Conservation (phyloP, 2,888 invertebrate genomes). For the Camponotus fellah region DNA sequence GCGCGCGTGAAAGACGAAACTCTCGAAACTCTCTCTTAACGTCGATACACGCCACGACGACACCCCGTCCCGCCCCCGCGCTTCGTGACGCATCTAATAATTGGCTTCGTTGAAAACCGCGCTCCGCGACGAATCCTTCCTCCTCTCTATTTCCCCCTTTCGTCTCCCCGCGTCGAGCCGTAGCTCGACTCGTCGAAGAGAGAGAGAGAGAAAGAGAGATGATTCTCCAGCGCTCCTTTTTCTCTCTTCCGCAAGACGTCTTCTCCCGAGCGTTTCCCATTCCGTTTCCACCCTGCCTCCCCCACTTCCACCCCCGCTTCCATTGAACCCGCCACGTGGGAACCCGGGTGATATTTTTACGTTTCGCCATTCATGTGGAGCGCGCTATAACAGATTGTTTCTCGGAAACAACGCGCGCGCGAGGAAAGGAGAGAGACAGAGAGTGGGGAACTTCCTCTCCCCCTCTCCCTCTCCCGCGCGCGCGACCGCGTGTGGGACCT, state of each 20-base stretch:
- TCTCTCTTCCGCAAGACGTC: conserved; percentile 33
- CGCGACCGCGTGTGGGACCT: conserved; percentile 60
- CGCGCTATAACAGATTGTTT: conserved; percentile 85
- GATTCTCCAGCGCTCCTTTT: conserved; percentile 52
- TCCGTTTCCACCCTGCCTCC: conserved; percentile 51
- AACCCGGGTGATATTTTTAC: conserved; percentile 84
- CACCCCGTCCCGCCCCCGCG: conserved; percentile 53
- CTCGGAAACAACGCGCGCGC: conserved; percentile 80
- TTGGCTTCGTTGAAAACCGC: conserved; percentile 86
- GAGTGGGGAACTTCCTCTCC: neutral
- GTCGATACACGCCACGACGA: conserved; percentile 63
- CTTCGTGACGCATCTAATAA: conserved; percentile 84
- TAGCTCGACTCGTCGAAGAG: neutral
- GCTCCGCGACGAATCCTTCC: conserved; percentile 85
- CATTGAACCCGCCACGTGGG: conserved; percentile 84
- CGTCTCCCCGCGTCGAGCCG: conserved; percentile 52
- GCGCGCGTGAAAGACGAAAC: conserved; percentile 61
- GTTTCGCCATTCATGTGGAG: conserved; percentile 85
- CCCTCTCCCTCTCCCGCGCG: neutral
- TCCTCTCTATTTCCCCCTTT: conserved; percentile 63
- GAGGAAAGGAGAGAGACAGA: too few relatives aligned
- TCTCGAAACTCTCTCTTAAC: conserved; percentile 65
- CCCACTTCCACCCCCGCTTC: conserved; percentile 66
- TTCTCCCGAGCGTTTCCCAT: conserved; percentile 62
- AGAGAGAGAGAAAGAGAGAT: neutral